Conservation (phyloP, 1,140 invertebrate genomes). For the Lysiphlebus fabarum region DNA sequence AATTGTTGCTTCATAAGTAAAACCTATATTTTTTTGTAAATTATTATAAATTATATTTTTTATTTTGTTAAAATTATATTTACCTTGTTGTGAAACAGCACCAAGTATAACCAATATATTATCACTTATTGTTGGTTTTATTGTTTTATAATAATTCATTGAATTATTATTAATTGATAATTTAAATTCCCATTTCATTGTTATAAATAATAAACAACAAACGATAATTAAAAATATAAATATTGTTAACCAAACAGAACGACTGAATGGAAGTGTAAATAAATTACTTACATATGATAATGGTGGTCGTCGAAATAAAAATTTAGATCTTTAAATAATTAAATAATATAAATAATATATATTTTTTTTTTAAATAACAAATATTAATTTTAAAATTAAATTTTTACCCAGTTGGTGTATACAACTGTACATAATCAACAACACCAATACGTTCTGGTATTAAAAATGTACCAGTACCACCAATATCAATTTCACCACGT, state of each 20-base stretch:
- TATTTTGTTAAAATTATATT: not conserved
- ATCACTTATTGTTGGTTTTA: conserved; percentile 33
- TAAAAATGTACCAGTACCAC: conserved; percentile 63
- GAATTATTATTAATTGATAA: too few relatives aligned
- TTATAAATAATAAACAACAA: conserved; percentile 44
- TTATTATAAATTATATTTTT: not conserved
- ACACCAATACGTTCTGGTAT: conserved; percentile 58
- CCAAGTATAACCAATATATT: conserved; percentile 40
- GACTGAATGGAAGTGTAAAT: conserved; percentile 62
- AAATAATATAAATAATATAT: not conserved
- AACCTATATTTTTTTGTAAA: conserved; percentile 29
- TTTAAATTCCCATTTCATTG: conserved; percentile 49
- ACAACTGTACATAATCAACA: conserved; percentile 62
- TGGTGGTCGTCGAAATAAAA: conserved; percentile 65
- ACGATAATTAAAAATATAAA: conserved; percentile 52
- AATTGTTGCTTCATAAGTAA: conserved; percentile 34
- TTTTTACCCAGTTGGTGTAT: conserved; percentile 55
- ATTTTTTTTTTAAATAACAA: too few relatives aligned
- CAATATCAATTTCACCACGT: conserved; percentile 60
- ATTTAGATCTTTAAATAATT: conserved; percentile 61
- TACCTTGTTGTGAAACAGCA: conserved; percentile 43
- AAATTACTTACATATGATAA: conserved; percentile 66
- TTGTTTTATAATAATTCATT: conserved; percentile 4
- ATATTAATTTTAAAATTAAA: not conserved
- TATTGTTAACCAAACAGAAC: conserved; percentile 59